Evolutionary conservation across 2,113 vertebrate genomes (phyloP).

Genomic region (Oncorhynchus clarkii): DNA sequence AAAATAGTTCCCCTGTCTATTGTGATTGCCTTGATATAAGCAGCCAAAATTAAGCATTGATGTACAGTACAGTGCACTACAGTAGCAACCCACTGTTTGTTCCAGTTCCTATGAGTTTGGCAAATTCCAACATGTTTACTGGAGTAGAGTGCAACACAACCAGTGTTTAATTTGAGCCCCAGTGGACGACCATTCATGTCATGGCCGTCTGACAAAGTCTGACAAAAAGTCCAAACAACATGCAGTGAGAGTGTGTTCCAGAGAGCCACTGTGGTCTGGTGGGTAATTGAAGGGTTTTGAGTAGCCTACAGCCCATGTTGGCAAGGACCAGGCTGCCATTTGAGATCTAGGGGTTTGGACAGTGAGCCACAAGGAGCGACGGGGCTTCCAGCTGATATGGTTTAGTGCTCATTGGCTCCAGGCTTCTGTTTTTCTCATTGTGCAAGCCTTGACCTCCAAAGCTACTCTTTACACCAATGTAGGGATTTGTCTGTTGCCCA

Average conservation of each 20-base stretch:
- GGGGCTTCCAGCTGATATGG: conserved; percentile 44
- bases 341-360: conserved; percentile 33
- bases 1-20: too few species aligned
- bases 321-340: conserved; percentile 17
- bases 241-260: conserved; percentile 42
- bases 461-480: conserved; percentile 37
- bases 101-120: too few species aligned
- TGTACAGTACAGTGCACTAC: too few species aligned
- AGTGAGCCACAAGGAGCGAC: not conserved
- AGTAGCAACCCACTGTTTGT: too few species aligned
- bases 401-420: conserved; percentile 38
- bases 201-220: conserved; percentile 40
- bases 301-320: conserved; percentile 32
- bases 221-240: conserved; percentile 61
- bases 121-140: too few species aligned
- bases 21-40: too few species aligned
- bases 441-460: conserved; percentile 34
- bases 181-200: conserved; percentile 11
- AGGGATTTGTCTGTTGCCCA: conserved; percentile 28
- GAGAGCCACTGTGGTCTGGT: conserved; percentile 37
- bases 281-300: conserved; percentile 62
- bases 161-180: conserved; percentile 14
- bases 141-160: too few species aligned
- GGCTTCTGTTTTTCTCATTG: conserved; percentile 64
- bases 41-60: too few species aligned